Percentiles rank a stretch among this genome's conserved stretches.
phyloP scores from a whole-genome alignment of 2,888 invertebrate species.

The Ceratothoa steindachneri region DNA sequence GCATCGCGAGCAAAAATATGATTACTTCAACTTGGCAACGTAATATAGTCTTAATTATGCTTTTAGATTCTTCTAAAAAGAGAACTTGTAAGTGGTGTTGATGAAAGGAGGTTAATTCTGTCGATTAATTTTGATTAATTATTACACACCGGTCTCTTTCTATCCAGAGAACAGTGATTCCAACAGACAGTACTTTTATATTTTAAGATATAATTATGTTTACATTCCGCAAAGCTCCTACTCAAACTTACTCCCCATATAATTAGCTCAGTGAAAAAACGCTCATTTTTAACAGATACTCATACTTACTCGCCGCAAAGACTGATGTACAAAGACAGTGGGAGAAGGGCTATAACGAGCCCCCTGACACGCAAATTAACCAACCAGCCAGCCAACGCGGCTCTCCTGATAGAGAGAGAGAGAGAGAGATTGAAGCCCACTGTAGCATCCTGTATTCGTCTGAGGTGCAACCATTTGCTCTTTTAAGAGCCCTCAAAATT shows the following conservation, averaged over 20 bases:
- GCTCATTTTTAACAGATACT: not conserved
- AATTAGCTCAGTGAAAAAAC: conserved; percentile 22
- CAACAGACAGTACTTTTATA: too few relatives aligned
- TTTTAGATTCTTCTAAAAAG: not conserved
- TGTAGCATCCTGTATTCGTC: too few relatives aligned
- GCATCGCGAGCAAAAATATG: conserved; percentile 46
- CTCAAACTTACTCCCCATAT: conserved; percentile 32
- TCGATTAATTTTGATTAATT: not conserved
- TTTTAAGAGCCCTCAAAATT: too few relatives aligned
- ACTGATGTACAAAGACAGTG: not conserved
- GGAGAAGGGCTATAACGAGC: not conserved
- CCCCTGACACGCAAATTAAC: too few relatives aligned
- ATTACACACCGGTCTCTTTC: too few relatives aligned
- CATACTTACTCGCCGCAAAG: not conserved
- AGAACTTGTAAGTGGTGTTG: not conserved
- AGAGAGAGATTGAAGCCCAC: not conserved
- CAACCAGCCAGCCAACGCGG: too few relatives aligned
- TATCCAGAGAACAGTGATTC: too few relatives aligned
- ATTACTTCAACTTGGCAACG: conserved; percentile 28
- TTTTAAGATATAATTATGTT: conserved; percentile 44
- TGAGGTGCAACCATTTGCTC: too few relatives aligned
- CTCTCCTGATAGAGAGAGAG: not conserved
- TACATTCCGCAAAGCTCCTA: conserved; percentile 41
- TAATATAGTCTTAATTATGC: conserved; percentile 13
- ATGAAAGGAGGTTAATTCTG: conserved; percentile 7